These are phyloP conservation scores for Tinamus major DNA, from an alignment of 2,797 vertebrate genomes.

Conservation along the genomic window DNA sequence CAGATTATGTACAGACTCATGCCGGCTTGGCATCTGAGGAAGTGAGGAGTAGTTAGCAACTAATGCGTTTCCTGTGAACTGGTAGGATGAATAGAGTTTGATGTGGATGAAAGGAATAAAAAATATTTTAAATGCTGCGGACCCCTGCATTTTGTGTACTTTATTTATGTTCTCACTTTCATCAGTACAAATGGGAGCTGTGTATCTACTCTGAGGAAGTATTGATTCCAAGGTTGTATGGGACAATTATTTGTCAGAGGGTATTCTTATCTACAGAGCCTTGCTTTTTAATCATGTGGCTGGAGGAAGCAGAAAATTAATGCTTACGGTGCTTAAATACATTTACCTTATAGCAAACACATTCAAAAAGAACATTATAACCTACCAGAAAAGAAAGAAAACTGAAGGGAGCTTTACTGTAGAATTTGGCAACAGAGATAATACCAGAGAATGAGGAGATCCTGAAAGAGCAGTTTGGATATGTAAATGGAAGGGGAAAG, in stretches of 20 bases:
- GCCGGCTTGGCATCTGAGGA: slow-evolving; percentile 37
- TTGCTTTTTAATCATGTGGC: not conserved
- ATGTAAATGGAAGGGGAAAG: not conserved
- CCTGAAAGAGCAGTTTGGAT: not conserved
- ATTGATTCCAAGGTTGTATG: not conserved
- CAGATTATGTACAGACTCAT: slow-evolving; percentile 28
- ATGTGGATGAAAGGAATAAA: slow-evolving; percentile 54
- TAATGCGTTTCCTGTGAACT: slow-evolving; percentile 63
- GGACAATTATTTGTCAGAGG: not conserved
- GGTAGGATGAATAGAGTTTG: slow-evolving; percentile 12
- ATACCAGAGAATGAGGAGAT: not conserved
- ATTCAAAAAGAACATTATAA: not conserved
- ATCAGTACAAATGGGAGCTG: not conserved
- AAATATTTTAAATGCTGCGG: slow-evolving; percentile 23
- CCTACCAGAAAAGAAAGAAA: not conserved
- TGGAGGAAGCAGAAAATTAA: slow-evolving; percentile 17
- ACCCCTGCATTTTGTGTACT: not conserved
- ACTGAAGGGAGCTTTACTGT: not conserved
- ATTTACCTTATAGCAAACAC: not conserved
- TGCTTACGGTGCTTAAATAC: not conserved
- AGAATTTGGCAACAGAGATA: not conserved
- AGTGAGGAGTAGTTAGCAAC: slow-evolving; percentile 58
- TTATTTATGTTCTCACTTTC: slow-evolving; percentile 35
- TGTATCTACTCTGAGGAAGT: slow-evolving; percentile 32
- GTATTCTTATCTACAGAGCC: slow-evolving; percentile 40